A percentile compares a stretch with the other conserved stretches of the same genome.
These are phyloP conservation scores for Psammodynastes pulverulentus DNA, from an alignment of 2,113 vertebrate genomes.

Conservation along the genomic window DNA sequence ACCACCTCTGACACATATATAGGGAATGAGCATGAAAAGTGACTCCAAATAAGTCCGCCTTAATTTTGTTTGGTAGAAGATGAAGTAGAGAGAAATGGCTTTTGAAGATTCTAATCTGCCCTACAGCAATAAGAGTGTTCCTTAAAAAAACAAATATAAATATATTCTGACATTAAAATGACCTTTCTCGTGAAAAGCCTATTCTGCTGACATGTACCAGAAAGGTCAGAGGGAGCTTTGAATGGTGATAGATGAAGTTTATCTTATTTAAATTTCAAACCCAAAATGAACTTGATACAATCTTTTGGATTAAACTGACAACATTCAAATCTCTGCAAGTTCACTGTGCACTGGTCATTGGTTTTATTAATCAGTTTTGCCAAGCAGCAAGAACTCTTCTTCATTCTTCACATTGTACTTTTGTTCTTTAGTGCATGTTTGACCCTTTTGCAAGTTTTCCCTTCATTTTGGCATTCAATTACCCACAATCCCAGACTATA, in stretches of 20 bases:
- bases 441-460: conserved; percentile 64
- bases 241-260: conserved; percentile 51
- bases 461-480: conserved; percentile 65
- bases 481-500: conserved; percentile 49
- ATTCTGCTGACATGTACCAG: conserved; percentile 30
- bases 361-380: conserved; percentile 69
- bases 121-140: not conserved
- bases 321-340: conserved; percentile 72
- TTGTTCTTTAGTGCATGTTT: conserved; percentile 63
- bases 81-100: not conserved
- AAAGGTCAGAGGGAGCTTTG: conserved; percentile 58
- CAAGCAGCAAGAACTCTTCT: conserved; percentile 55
- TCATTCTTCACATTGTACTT: conserved; percentile 59
- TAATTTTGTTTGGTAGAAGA: not conserved
- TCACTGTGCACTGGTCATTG: conserved; percentile 63
- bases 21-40: not conserved
- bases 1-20: too few species aligned
- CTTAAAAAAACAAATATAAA: conserved; percentile 37
- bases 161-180: conserved; percentile 38
- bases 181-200: conserved; percentile 20
- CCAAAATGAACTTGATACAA: conserved; percentile 62
- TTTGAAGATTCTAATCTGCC: not conserved
- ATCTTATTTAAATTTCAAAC: conserved; percentile 68
- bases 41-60: not conserved
- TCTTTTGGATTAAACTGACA: conserved; percentile 68